These are phyloP conservation scores for Loripinus fragilis DNA, from an alignment of 2,888 invertebrate species.

Conservation along the genomic window DNA sequence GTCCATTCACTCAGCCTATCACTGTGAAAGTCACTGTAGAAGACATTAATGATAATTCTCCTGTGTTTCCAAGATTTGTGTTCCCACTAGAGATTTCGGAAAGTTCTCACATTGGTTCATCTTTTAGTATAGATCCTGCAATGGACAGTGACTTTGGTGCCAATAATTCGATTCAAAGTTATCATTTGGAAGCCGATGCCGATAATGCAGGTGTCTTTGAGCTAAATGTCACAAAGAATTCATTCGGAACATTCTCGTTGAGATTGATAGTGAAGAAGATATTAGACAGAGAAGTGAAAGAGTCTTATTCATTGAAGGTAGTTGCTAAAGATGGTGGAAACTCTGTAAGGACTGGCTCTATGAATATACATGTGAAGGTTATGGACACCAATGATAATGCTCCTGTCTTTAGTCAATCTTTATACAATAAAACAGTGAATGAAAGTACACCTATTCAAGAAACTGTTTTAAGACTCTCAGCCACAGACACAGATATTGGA, in stretches of 20 bases:
- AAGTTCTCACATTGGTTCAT: constrained; percentile 57
- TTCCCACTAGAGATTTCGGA: constrained; percentile 67
- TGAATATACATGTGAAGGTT: constrained; percentile 57
- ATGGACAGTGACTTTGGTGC: constrained; percentile 70
- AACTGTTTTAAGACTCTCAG: constrained; percentile 86
- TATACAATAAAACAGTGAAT: constrained; percentile 55
- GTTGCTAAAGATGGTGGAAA: constrained; percentile 65
- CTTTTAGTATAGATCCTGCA: constrained; percentile 62
- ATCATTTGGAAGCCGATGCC: constrained; percentile 56
- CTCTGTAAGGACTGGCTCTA: constrained; percentile 56
- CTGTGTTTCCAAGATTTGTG: constrained; percentile 59
- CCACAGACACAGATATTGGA: constrained; percentile 93
- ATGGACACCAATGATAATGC: constrained; percentile 66
- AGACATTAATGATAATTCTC: constrained; percentile 75
- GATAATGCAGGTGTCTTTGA: constrained; percentile 58
- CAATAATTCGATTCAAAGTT: constrained; percentile 70
- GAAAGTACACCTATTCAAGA: constrained; percentile 63
- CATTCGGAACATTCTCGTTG: constrained; percentile 39
- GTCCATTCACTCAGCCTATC: constrained; percentile 50
- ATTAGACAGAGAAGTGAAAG: constrained; percentile 56
- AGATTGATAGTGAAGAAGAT: constrained; percentile 50
- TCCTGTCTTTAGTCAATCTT: constrained; percentile 52
- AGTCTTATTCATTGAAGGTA: constrained; percentile 56
- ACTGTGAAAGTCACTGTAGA: constrained; percentile 58
- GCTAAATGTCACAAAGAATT: constrained; percentile 51